Conservation (phyloP, 2,797 vertebrate genomes). For the Notoglanidium macrostoma region DNA sequence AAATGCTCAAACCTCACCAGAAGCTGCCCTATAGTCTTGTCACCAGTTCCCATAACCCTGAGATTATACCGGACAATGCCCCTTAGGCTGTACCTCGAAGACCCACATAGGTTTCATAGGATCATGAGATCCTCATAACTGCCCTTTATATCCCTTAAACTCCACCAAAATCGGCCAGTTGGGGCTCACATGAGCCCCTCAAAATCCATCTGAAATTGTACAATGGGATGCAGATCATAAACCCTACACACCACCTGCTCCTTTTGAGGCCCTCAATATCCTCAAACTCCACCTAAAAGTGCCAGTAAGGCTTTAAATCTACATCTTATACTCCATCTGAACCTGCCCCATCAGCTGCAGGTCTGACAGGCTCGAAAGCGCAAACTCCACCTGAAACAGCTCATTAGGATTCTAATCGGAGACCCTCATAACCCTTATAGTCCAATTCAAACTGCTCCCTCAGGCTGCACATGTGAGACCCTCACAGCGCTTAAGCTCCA, state of each 20-base stretch:
- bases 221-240: not conserved
- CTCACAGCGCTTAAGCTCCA: not conserved
- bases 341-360: too few relatives aligned
- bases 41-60: not conserved
- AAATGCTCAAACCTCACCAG: not conserved
- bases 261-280: not conserved
- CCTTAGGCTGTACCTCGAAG: not conserved
- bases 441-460: not conserved
- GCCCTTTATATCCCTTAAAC: not conserved
- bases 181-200: not conserved
- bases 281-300: not conserved
- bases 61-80: not conserved
- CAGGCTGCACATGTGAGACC: not conserved
- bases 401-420: not conserved
- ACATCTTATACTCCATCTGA: not conserved
- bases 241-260: not conserved
- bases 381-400: not conserved
- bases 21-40: not conserved
- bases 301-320: not conserved
- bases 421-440: not conserved
- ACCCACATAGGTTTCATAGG: not conserved
- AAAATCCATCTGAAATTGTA: not conserved
- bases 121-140: not conserved
- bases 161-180: not conserved
- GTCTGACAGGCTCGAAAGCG: too few relatives aligned